Base-by-base conservation (phyloP, 2,888 invertebrate genomes). In the Leucoma salicis region DNA sequence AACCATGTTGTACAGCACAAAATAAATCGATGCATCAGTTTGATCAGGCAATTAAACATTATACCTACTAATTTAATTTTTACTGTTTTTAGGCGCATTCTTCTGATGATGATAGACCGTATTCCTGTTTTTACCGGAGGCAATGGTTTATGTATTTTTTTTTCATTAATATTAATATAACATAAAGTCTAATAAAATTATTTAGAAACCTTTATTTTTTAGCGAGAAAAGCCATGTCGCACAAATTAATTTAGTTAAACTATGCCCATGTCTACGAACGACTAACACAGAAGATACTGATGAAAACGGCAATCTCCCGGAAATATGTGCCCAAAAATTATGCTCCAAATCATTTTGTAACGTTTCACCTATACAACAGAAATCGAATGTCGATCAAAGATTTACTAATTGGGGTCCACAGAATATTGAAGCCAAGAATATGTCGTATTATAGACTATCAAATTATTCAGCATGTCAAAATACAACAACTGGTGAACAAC, bases 161-260 rank as follows among this genome's bases (percentile, higher is more conserved):
- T 15, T 31, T 41, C 15, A 5, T 29, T 5, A 14, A 25, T 46
- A 36, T 21, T 3, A 31, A 29, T 50, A 12, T 28, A 12, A 12
- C 14, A 38, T 28, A 13, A n/a, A 18, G 14, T 27, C 32, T 1
- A 13, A 12, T 29, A 8, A 21, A 24, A 28, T 11, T 13, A 29
- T 13, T 29, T 1, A 13, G 13, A 13, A 3, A 13, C 27, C 25
- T 14, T 15, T 16, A 38, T 39, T 28, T 60, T 66, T 42, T 47
- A 66, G 66, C 47, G 49, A 53, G 36, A 57, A 57, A 34, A 58
- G 46, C 6, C 45, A 49, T 42, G 40, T 56, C 13, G 53, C 56
- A 2, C 57, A 39, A 38, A 25, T 56, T 25, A 58, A 50, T 47
- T 53, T 42, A 25, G 27, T 42, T 31, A 50, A 50, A 31, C n/a